Conservation (phyloP, 2,797 vertebrate species). For the Sebastes nivosus region DNA sequence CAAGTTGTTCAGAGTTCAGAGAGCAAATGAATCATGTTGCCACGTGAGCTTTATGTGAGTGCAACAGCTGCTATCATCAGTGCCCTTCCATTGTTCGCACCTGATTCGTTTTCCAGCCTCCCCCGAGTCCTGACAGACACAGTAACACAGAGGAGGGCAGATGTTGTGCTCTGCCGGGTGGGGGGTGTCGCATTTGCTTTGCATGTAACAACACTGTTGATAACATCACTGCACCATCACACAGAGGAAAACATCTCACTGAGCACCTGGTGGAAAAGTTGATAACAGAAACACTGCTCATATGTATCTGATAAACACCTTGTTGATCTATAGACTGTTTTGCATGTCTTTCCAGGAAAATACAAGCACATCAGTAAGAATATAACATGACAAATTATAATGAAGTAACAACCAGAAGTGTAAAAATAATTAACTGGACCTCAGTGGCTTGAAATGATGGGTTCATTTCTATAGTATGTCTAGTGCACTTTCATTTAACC, state of each 20-base stretch:
- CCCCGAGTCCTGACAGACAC: constrained; percentile 29
- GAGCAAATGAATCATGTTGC: not conserved
- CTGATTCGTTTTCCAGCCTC: constrained; percentile 19
- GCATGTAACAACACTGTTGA: constrained; percentile 11
- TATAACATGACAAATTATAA: not conserved
- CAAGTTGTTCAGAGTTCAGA: not conserved
- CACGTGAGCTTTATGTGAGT: not conserved
- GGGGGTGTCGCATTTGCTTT: not conserved
- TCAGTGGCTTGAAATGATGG: not conserved
- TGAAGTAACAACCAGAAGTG: not conserved
- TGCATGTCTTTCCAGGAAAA: not conserved
- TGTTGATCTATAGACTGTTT: not conserved
- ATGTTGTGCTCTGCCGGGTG: constrained; percentile 18
- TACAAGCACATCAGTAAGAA: not conserved
- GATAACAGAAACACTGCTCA: not conserved
- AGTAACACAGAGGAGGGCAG: constrained; percentile 11
- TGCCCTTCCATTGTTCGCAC: constrained; percentile 14
- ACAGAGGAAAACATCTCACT: not conserved
- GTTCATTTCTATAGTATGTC: not conserved
- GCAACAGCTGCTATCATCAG: not conserved
- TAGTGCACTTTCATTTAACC: not conserved
- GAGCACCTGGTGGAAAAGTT: constrained; percentile 27
- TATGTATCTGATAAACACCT: not conserved
- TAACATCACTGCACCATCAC: constrained; percentile 22
- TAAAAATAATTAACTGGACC: not conserved